Evolutionary conservation across 2,113 vertebrate genomes (phyloP).

Genomic region (Phyllostomus discolor): DNA sequence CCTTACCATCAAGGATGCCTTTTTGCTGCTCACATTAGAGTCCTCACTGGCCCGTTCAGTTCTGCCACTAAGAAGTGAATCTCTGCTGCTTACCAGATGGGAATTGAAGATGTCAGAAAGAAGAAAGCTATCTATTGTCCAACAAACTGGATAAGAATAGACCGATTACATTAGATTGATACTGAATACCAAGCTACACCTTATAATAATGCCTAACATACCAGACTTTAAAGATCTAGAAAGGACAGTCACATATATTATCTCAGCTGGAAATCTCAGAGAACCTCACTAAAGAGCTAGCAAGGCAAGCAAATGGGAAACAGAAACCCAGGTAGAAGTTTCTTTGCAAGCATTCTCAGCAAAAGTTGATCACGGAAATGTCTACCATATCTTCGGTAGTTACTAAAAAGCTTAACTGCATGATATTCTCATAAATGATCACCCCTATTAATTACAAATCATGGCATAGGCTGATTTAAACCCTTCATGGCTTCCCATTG

Average conservation of each 20-base stretch:
- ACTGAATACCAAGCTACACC: background rate
- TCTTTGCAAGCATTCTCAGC: background rate
- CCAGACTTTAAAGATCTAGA: background rate
- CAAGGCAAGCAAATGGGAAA: background rate
- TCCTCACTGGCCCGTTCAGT: background rate
- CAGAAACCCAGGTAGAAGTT: background rate
- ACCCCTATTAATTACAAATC: background rate
- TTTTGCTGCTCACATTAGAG: background rate
- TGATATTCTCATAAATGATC: background rate
- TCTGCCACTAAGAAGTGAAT: background rate
- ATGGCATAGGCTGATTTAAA: background rate
- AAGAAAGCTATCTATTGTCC: background rate
- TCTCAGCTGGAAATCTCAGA: background rate
- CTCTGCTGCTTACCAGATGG: background rate
- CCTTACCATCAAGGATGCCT: background rate
- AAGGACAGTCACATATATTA: background rate
- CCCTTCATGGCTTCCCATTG: background rate
- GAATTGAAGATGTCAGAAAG: background rate
- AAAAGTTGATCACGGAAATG: background rate
- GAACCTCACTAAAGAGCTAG: background rate
- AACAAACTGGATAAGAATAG: background rate
- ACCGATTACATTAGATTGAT: background rate
- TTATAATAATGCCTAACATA: background rate
- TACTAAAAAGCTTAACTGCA: background rate
- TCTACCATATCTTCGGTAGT: background rate